Conservation (phyloP, 2,113 vertebrate species). For the Tichodroma muraria region DNA sequence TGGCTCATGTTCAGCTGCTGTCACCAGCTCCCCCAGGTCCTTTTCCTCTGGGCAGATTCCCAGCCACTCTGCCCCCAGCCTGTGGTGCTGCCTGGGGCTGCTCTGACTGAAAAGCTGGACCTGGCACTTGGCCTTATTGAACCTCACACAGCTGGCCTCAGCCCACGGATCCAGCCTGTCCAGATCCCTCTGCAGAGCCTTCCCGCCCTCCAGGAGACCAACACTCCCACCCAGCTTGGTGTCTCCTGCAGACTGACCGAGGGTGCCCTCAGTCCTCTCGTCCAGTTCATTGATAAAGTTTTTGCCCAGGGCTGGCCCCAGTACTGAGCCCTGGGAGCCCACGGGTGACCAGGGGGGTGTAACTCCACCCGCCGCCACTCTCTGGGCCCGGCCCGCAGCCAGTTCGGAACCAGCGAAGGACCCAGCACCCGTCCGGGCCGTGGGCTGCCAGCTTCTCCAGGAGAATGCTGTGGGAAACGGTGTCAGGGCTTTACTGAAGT, state of each 20-base stretch:
- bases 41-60: not conserved
- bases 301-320: not conserved
- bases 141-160: not conserved
- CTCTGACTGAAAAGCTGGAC: not conserved
- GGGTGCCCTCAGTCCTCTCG: accelerated
- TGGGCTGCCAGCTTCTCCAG: not conserved
- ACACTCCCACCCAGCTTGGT: not conserved
- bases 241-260: no score
- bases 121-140: not conserved
- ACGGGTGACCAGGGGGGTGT: not conserved
- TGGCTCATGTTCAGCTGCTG: not conserved
- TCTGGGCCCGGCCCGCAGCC: accelerated
- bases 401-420: not conserved
- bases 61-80: not conserved
- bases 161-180: not conserved
- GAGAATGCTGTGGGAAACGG: not conserved
- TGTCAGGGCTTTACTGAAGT: not conserved
- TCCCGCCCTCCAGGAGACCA: not conserved
- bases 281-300: not conserved
- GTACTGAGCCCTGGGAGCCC: not conserved
- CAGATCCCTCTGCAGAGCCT: not conserved
- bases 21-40: not conserved
- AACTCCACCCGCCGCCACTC: no score
- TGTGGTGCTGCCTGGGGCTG: not conserved
- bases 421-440: not conserved